These are phyloP conservation scores for Caerostris extrusa DNA, from an alignment of 1,140 invertebrate species.

Conservation along the genomic window DNA sequence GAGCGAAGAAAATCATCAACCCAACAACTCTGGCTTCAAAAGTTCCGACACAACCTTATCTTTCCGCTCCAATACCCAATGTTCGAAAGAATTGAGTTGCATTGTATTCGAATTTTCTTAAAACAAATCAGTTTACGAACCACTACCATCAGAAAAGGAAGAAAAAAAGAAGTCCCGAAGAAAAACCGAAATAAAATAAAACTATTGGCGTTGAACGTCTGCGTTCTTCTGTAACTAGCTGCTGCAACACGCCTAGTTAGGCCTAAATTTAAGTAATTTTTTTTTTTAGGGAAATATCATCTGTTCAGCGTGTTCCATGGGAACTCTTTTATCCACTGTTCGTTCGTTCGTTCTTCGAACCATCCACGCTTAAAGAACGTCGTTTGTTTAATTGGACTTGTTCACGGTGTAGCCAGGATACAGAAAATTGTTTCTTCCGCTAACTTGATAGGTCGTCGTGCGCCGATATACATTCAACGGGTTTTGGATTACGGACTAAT, in stretches of 20 bases:
- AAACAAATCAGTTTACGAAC: slow-evolving; percentile 36
- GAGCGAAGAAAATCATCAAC: neutral
- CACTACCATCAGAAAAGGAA: neutral
- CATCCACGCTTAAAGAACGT: slow-evolving; percentile 43
- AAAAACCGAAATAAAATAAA: neutral
- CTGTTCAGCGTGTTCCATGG: slow-evolving; percentile 31
- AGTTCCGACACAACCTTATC: neutral
- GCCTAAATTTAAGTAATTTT: slow-evolving; percentile 17
- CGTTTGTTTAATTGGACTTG: slow-evolving; percentile 46
- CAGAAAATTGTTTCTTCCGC: neutral
- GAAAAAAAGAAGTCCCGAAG: neutral
- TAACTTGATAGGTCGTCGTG: neutral
- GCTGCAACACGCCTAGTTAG: slow-evolving; percentile 24
- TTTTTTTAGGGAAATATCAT: slow-evolving; percentile 41
- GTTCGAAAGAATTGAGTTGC: neutral
- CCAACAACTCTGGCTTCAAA: neutral
- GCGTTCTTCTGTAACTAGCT: slow-evolving; percentile 1
- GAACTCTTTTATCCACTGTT: slow-evolving; percentile 28
- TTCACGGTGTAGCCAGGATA: slow-evolving; percentile 37
- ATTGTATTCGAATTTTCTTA: neutral
- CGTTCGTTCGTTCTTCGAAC: neutral
- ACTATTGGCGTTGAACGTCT: slow-evolving; percentile 19
- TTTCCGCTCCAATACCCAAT: neutral
- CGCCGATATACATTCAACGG: neutral
- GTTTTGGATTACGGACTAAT: neutral